Conservation (phyloP, 2,113 vertebrate genomes). For the Oreocharis arfaki region DNA sequence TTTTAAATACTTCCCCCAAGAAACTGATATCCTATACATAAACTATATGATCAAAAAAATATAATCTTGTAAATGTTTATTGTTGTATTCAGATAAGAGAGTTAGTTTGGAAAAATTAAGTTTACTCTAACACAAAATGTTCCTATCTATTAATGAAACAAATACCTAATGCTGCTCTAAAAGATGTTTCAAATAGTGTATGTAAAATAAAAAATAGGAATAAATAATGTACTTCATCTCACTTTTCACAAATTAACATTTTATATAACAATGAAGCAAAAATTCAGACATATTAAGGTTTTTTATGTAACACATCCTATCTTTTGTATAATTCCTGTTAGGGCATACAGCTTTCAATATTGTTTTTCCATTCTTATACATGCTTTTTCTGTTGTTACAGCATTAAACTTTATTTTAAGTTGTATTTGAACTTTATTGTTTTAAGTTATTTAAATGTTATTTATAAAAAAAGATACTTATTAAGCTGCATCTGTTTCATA, state of each 20-base stretch:
- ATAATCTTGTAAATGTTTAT: slow-evolving; percentile 68
- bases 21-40: slow-evolving; percentile 55
- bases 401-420: slow-evolving; percentile 81
- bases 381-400: slow-evolving; percentile 77
- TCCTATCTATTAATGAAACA: slow-evolving; percentile 65
- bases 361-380: slow-evolving; percentile 71
- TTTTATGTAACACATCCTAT: slow-evolving; percentile 77
- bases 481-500: slow-evolving; percentile 80
- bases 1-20: slow-evolving; percentile 66
- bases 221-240: slow-evolving; percentile 75
- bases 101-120: slow-evolving; percentile 60
- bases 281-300: slow-evolving; percentile 71
- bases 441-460: slow-evolving; percentile 89
- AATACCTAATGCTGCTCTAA: slow-evolving; percentile 73
- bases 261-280: slow-evolving; percentile 73
- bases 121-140: slow-evolving; percentile 62
- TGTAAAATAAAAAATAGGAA: slow-evolving; percentile 72
- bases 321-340: slow-evolving; percentile 77
- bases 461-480: slow-evolving; percentile 80
- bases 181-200: slow-evolving; percentile 71
- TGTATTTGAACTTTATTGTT: slow-evolving; percentile 81
- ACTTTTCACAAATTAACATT: slow-evolving; percentile 74
- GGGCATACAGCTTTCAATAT: slow-evolving; percentile 72
- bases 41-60: slow-evolving; percentile 64
- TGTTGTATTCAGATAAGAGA: slow-evolving; percentile 67